phyloP scores from a whole-genome alignment of 2,888 invertebrate genomes.

The Amphipyra tragopoginis region DNA sequence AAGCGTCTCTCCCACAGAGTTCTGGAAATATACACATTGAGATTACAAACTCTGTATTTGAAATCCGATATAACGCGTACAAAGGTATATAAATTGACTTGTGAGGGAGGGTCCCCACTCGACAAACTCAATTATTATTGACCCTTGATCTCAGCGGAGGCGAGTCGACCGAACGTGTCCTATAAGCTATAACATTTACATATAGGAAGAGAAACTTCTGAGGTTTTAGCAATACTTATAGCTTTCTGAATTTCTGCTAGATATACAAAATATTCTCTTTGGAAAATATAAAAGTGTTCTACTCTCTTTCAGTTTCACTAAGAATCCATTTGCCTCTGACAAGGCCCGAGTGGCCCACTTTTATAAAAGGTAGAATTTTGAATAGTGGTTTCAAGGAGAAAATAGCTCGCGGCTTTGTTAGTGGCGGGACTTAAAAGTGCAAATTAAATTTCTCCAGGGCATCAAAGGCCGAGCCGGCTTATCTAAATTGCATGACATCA shows the following conservation, averaged over 20 bases:
- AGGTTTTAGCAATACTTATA: not conserved
- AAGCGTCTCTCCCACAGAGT: constrained; percentile 5
- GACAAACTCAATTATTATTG: constrained; percentile 75
- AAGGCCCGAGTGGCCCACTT: constrained; percentile 29
- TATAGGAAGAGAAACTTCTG: not conserved
- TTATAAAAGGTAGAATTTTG: constrained; percentile 48
- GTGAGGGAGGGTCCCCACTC: constrained; percentile 51
- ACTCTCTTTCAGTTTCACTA: constrained; percentile 25
- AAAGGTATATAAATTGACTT: constrained; percentile 50
- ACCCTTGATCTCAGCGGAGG: constrained; percentile 71
- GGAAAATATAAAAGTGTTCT: constrained; percentile 18
- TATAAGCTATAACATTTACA: constrained; percentile 26
- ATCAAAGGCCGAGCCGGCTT: constrained; percentile 70
- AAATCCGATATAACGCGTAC: constrained; percentile 37
- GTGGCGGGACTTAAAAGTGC: constrained; percentile 72
- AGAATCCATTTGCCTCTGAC: constrained; percentile 40
- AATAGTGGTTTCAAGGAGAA: constrained; percentile 60
- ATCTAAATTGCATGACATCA: constrained; percentile 79
- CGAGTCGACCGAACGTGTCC: constrained; percentile 65
- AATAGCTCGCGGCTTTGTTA: constrained; percentile 64
- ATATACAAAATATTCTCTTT: constrained; percentile 1
- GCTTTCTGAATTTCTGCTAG: not conserved
- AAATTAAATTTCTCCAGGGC: constrained; percentile 79
- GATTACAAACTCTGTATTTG: constrained; percentile 17
- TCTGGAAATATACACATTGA: constrained; percentile 7